phyloP scores from a whole-genome alignment of 2,797 vertebrate genomes.

The Sciurus vulgaris region DNA sequence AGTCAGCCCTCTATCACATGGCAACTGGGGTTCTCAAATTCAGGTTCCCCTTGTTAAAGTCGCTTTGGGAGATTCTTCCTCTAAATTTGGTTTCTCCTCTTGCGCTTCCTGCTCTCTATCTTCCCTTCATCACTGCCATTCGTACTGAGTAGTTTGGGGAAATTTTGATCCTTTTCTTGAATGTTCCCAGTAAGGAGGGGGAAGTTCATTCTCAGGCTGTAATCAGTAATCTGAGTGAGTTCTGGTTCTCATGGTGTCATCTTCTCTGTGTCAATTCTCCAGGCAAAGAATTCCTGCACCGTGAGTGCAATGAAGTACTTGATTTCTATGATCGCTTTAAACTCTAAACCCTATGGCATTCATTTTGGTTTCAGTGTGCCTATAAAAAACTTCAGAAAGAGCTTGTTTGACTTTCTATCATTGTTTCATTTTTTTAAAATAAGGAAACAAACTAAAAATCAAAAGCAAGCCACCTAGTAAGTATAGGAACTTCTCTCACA shows the following conservation, averaged over 20 bases:
- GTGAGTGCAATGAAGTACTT: neutral
- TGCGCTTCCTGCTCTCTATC: neutral
- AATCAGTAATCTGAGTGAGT: neutral
- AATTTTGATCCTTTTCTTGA: neutral
- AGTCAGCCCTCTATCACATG: neutral
- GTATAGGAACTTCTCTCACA: neutral
- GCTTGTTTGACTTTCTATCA: neutral
- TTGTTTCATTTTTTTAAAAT: neutral
- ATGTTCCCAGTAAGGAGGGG: neutral
- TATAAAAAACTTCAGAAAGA: neutral
- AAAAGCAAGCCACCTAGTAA: neutral
- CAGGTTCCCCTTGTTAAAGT: neutral
- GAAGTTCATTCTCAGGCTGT: neutral
- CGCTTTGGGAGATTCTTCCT: slow-evolving; percentile 25
- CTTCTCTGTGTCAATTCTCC: neutral
- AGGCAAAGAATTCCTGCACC: neutral
- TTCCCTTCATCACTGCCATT: neutral
- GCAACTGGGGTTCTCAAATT: slow-evolving; percentile 14
- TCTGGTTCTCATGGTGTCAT: neutral
- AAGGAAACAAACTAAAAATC: neutral
- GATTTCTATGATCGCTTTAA: slow-evolving; percentile 16
- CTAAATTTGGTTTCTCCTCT: neutral
- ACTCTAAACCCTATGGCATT: slow-evolving; percentile 9
- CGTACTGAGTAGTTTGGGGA: neutral
- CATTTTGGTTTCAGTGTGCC: neutral